Base-by-base conservation (phyloP, 2,113 vertebrate species). In the Onychostruthus taczanowskii region DNA sequence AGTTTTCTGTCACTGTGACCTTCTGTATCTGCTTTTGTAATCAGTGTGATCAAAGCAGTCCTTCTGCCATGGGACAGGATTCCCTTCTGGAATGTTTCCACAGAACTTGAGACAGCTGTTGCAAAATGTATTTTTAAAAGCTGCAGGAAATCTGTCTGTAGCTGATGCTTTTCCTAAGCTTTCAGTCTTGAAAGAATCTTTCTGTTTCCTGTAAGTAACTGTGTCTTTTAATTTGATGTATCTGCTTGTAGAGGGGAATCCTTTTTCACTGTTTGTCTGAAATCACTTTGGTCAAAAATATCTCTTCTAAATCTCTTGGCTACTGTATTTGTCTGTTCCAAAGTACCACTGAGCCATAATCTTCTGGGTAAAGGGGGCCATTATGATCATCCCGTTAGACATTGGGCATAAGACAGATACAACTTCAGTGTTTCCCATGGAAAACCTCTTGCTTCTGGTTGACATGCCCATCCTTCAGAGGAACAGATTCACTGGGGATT, bases 11-110 rank as follows among this genome's bases (percentile, higher is more conserved):
- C 80, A 75, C 58, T 82, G 66, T 94, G 84, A 91, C 77, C 73
- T 91, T 92, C 56, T 68, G 53, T 89, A 79, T 95, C 93, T 97
- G 91, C 77, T 95, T 96, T 95, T 95, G 72, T 75, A 95, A 96
- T 96, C 91, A 94, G n/a, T 58, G 70, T 84, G 96, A 94, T 97
- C 96, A 96, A 97, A 97, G 93, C 69, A 87, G 41, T 46, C 49
- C 37, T 7, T 81, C 56, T 95, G 94, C 94, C 77, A 63, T 16
- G n/a, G 89, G 77, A 87, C 91, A 94, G 49, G 87, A 94, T 89
- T 95, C 95, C 89, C 89, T 95, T 95, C 95, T 97, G 94, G 93
- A 95, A 66, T 87, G 95, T 92, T 95, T 96, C 93, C 84, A 91
- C 58, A 53, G 70, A 83, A 94, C 66, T 94, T 83, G 44, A 97